Evolutionary conservation across 1,140 invertebrate species (phyloP).

Genomic region (Helicorthomorpha holstii): DNA sequence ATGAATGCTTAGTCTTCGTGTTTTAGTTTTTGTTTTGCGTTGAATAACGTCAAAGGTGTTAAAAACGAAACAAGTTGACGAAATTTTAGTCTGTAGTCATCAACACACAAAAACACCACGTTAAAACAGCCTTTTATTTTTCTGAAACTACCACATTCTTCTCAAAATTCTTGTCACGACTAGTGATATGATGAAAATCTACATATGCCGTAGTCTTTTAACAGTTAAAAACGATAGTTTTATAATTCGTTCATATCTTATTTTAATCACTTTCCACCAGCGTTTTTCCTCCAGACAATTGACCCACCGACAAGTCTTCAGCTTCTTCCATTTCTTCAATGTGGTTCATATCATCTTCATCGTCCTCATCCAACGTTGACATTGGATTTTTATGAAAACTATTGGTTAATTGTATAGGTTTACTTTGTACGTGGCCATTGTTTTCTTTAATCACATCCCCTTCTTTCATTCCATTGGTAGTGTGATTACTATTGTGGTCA

Average conservation of each 20-base stretch:
- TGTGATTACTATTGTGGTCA: neutral
- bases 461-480: neutral
- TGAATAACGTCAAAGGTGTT: too few relatives aligned
- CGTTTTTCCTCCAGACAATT: neutral
- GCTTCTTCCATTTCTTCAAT: constrained; percentile 13
- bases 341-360: constrained; percentile 1
- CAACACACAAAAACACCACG: neutral
- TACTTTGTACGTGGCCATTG: neutral
- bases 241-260: too few relatives aligned
- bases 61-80: too few relatives aligned
- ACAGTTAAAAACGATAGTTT: neutral
- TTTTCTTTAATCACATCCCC: neutral
- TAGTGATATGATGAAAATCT: neutral
- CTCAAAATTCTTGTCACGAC: neutral
- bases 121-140: neutral
- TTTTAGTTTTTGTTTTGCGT: too few relatives aligned
- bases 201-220: neutral
- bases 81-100: too few relatives aligned
- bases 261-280: neutral
- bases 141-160: neutral
- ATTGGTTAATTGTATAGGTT: neutral
- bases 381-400: neutral
- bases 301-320: constrained; percentile 22
- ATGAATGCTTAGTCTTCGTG: too few relatives aligned
- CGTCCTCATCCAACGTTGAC: neutral